Percentiles rank a stretch among this genome's conserved stretches.
Evolutionary conservation across 2,113 vertebrate species (phyloP).

Genomic region (Argyrosomus japonicus): DNA sequence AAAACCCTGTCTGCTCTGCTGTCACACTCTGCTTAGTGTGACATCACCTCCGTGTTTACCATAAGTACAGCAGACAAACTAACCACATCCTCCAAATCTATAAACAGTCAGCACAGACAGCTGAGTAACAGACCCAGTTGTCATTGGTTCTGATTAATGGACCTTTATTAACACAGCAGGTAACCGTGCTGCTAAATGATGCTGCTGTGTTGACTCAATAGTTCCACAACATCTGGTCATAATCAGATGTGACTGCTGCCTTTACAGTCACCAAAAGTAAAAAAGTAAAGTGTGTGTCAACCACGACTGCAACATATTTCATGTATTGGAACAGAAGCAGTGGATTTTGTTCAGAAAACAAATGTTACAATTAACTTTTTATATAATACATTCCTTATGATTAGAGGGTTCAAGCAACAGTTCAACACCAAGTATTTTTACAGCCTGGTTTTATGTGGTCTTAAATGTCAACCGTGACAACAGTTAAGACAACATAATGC

Average conservation of each 20-base stretch:
- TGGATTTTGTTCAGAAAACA: not conserved
- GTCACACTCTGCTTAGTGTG: not conserved
- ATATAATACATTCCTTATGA: not conserved
- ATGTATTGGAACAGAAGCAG: not conserved
- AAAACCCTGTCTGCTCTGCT: not conserved
- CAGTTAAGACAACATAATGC: not conserved
- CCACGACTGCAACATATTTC: not conserved
- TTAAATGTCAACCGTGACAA: not conserved
- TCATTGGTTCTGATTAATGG: conserved; percentile 1
- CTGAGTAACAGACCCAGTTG: not conserved
- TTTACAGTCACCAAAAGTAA: conserved; percentile 23
- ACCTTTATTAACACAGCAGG: not conserved
- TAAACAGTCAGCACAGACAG: not conserved
- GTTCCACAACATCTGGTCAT: conserved; percentile 59
- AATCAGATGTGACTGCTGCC: conserved; percentile 1
- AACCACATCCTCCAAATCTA: conserved; percentile 15
- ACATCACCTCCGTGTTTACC: conserved; percentile 22
- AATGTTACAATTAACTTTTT: not conserved
- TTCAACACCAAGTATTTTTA: not conserved
- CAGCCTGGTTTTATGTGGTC: not conserved
- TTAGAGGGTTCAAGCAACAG: not conserved
- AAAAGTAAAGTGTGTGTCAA: not conserved
- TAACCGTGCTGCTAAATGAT: conserved; percentile 21
- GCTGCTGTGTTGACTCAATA: conserved; percentile 43
- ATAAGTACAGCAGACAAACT: not conserved